Conservation (phyloP, 2,888 invertebrate species). For the Trilocha varians region DNA sequence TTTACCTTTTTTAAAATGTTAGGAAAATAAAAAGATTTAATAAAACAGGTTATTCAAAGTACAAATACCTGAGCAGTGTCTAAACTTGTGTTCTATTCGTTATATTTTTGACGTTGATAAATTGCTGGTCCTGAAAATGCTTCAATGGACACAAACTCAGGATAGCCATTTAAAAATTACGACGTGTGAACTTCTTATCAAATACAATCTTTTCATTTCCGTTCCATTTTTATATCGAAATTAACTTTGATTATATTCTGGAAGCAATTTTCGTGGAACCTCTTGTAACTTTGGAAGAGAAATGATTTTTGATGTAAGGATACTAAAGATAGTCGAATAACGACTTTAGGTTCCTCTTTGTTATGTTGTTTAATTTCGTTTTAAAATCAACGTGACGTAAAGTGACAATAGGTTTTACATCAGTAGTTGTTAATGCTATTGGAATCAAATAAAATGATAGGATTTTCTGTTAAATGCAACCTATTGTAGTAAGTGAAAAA, state of each 20-base stretch:
- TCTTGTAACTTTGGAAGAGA: not conserved
- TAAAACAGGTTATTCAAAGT: not conserved
- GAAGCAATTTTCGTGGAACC: not conserved
- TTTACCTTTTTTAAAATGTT: no score
- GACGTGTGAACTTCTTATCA: not conserved
- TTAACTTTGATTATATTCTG: not conserved
- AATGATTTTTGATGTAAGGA: not conserved
- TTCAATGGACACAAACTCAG: not conserved
- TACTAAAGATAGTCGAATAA: no score
- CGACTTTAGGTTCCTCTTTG: no score
- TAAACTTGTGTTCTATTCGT: slow-evolving; percentile 1
- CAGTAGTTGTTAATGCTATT: no score
- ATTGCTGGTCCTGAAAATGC: not conserved
- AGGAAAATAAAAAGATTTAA: no score
- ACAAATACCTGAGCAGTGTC: not conserved
- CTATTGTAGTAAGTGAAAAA: no score
- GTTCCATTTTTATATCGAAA: not conserved
- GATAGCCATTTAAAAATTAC: not conserved
- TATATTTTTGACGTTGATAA: slow-evolving; percentile 1
- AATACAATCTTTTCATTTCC: not conserved
- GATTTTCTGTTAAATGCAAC: no score
- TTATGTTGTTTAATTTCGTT: no score
- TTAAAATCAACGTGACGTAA: no score
- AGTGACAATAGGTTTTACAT: no score
- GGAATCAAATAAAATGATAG: no score